Evolutionary conservation across 23 tunicate genomes (phyloP), one percentile per base, ranked within the genome.

Genomic region (Phallusia fumigata): DNA sequence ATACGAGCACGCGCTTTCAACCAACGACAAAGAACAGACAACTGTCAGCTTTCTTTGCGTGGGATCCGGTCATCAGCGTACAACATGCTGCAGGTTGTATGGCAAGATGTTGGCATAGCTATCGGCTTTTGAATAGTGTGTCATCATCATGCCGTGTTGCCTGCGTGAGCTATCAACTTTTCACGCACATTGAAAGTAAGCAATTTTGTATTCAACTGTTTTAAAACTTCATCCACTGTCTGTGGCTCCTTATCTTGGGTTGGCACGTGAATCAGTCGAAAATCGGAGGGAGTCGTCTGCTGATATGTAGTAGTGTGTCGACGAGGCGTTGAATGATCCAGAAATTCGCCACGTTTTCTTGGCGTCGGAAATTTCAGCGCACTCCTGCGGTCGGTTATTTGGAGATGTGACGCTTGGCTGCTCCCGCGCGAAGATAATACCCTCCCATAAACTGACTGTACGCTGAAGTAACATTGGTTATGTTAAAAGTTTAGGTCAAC

Each of bases 31-130:
- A 10, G 8, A 40, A 40, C 47, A 40, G 47, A 40, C 47, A 3
- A 40, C 47, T 40, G 47, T 11, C 74, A 35, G 35, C 11, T 75
- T 33, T 75, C 12, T 30, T 75, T 31, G 24, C 35, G 75, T 26
- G 53, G 33, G 21, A 80, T 11, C 36, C 53, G 35, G 45, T 19
- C 31, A 53, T 36, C 21, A 22, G 8, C 10, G 8, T 40, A 52
- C 3, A 33, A 36, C 53, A 87, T 87, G 91, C 80, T 12, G 32
- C 47, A 73, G 65, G 91, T 76, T 64, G 74, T 76, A 81, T 87
- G 91, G 91, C 91, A 87, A 87, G 91, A 87, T 87, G 91, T 87
- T 87, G 91, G 91, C 91, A 87, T 87, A 87, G 91, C 91, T 87
- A 87, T 86, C 33, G 79, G 3, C 32, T 11, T 40, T 49, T 47